These are phyloP conservation scores for Cartodere bifasciata DNA, from an alignment of 2,888 invertebrate genomes.

Conservation along the genomic window DNA sequence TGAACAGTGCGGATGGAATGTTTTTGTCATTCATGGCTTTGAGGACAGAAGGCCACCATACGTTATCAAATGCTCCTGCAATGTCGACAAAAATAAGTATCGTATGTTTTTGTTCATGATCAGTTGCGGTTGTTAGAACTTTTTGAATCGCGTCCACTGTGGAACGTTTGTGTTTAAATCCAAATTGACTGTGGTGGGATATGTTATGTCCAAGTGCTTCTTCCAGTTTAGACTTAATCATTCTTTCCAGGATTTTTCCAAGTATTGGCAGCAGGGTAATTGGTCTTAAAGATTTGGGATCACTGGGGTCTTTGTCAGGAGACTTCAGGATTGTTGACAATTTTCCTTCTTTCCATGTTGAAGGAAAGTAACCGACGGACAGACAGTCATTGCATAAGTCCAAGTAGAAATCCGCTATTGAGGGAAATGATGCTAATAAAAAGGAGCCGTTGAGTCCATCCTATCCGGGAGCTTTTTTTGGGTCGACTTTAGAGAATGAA, in stretches of 20 bases:
- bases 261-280: conserved; percentile 4
- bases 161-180: conserved; percentile 2
- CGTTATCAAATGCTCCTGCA: conserved; percentile 6
- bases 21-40: no score
- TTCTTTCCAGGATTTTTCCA: conserved; percentile 7
- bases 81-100: conserved; percentile 5
- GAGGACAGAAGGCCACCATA: conserved; percentile 7
- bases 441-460: no score
- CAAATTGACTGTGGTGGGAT: neutral
- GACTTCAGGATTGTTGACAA: conserved; percentile 3
- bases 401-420: neutral
- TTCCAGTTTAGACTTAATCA: conserved; percentile 1
- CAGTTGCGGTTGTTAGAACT: neutral
- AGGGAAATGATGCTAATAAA: no score
- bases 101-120: neutral
- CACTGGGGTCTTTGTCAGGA: neutral
- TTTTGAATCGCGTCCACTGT: conserved; percentile 5
- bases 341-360: conserved; percentile 3
- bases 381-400: conserved; percentile 5
- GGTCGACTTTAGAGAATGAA: no score
- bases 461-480: no score
- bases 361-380: conserved; percentile 1
- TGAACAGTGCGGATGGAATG: no score
- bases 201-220: neutral
- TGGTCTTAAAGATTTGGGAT: conserved; percentile 7